Evolutionary conservation across 2,888 invertebrate species (phyloP).

Genomic region (Hetaerina titia): DNA sequence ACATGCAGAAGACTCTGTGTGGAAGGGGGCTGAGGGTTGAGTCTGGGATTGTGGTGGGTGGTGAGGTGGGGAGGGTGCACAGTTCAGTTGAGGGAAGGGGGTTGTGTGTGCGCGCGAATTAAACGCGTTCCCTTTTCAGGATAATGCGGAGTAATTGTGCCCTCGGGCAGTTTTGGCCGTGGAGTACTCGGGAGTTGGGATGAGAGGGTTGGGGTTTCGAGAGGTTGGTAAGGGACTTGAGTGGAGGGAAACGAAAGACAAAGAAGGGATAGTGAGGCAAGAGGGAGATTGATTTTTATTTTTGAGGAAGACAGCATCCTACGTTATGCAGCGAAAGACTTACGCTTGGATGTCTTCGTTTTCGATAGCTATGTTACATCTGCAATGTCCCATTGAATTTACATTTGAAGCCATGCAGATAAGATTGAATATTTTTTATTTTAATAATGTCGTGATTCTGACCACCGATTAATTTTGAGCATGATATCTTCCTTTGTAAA

Average conservation of each 20-base stretch:
- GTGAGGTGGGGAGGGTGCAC: neutral
- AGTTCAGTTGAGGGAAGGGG: neutral
- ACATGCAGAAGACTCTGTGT: neutral
- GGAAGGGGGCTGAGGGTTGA: neutral
- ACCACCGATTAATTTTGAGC: no score
- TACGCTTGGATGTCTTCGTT: neutral
- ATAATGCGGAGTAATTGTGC: constrained; percentile 44
- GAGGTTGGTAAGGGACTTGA: neutral
- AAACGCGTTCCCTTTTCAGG: constrained; percentile 47
- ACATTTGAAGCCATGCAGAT: no score
- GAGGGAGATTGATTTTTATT: neutral
- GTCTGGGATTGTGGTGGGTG: neutral
- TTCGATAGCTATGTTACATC: no score
- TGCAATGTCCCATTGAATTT: no score
- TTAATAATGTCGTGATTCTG: no score
- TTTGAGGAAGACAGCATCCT: neutral
- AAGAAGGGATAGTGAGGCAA: neutral
- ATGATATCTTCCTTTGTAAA: no score
- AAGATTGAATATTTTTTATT: no score
- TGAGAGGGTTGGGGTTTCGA: neutral
- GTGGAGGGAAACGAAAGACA: neutral
- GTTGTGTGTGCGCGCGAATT: constrained; percentile 32
- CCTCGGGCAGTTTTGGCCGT: constrained; percentile 22
- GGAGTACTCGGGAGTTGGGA: neutral
- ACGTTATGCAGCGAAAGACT: neutral